phyloP scores from a whole-genome alignment of 2,797 vertebrate genomes.

The Pelobates cultripes region DNA sequence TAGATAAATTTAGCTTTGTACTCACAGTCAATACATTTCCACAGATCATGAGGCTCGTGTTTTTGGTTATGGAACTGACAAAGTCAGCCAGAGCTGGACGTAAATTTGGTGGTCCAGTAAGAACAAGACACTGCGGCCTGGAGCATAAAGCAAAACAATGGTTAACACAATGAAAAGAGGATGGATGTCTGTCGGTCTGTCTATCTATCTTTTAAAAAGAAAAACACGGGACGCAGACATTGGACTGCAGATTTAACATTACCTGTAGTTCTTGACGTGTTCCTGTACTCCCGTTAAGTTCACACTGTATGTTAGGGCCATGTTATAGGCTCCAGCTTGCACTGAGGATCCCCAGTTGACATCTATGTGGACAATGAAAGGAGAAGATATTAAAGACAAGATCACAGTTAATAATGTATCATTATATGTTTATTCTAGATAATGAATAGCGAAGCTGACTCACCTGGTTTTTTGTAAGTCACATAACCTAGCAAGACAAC shows the following conservation, averaged over 20 bases:
- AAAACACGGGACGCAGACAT: too few relatives aligned
- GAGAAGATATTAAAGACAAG: not conserved
- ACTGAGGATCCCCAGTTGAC: conserved; percentile 78
- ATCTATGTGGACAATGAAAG: conserved; percentile 59
- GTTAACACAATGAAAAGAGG: not conserved
- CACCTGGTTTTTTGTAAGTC: conserved; percentile 76
- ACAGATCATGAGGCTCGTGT: conserved; percentile 77
- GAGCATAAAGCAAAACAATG: not conserved
- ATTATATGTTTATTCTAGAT: not conserved
- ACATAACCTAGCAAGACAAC: conserved; percentile 75
- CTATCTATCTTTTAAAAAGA: too few relatives aligned
- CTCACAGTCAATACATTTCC: conserved; percentile 74
- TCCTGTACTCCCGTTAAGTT: conserved; percentile 71
- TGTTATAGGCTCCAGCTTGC: conserved; percentile 75
- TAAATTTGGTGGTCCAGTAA: conserved; percentile 73
- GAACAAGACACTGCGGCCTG: conserved; percentile 78
- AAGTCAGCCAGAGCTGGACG: conserved; percentile 78
- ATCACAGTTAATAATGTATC: not conserved
- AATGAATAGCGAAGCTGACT: not conserved
- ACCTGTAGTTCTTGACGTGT: conserved; percentile 80
- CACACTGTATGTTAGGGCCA: conserved; percentile 74
- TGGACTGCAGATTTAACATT: too few relatives aligned
- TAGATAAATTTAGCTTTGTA: not conserved
- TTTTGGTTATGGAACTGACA: conserved; percentile 75
- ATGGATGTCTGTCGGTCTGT: too few relatives aligned